phyloP scores from a whole-genome alignment of 2,113 vertebrate genomes.

The Scomber colias region DNA sequence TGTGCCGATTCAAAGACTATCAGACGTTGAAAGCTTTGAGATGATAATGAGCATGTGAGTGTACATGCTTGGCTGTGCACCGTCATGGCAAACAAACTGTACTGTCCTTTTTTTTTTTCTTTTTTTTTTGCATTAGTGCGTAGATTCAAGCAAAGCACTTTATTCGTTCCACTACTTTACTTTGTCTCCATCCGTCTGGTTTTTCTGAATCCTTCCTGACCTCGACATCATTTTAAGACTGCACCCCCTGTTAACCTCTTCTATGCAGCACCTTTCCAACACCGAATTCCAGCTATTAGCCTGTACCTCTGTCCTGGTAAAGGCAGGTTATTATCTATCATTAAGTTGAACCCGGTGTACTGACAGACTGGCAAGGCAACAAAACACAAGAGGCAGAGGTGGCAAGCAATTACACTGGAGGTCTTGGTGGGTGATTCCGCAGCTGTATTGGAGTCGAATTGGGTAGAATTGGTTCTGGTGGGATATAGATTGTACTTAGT shows the following conservation, averaged over 20 bases:
- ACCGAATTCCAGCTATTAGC: constrained; percentile 44
- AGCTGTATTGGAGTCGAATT: constrained; percentile 38
- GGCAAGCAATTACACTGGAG: constrained; percentile 63
- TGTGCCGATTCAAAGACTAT: constrained; percentile 28
- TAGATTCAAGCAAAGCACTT: not conserved
- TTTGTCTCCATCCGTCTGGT: not conserved
- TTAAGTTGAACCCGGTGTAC: constrained; percentile 51
- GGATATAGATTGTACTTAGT: constrained; percentile 53
- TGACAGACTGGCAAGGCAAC: constrained; percentile 43
- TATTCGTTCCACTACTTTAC: not conserved
- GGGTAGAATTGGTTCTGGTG: constrained; percentile 62
- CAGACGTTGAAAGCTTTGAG: constrained; percentile 30
- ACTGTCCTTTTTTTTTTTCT: no score
- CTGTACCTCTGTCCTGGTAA: not conserved
- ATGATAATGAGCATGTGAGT: constrained; percentile 30
- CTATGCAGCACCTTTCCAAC: not conserved
- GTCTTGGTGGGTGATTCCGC: constrained; percentile 30
- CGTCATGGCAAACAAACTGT: constrained; percentile 14
- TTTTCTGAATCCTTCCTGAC: not conserved
- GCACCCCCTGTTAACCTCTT: not conserved
- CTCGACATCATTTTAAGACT: not conserved
- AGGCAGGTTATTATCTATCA: constrained; percentile 56
- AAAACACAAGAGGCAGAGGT: constrained; percentile 33
- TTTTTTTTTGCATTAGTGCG: not conserved
- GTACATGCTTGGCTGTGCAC: not conserved